phyloP scores from a whole-genome alignment of 2,113 vertebrate genomes.

The Crotalus tigris region DNA sequence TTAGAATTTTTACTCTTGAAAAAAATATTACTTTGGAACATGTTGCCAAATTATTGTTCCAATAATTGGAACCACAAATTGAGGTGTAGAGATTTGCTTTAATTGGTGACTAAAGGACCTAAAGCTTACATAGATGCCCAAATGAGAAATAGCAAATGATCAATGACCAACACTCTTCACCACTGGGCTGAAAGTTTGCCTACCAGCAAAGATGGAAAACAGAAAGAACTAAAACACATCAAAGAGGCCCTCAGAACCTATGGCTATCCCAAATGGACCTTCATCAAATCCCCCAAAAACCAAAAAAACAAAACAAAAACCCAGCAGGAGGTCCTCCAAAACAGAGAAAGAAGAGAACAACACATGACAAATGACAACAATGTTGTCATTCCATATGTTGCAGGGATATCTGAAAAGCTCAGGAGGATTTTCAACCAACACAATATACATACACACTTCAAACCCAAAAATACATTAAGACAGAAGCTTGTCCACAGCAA shows the following conservation, averaged over 20 bases:
- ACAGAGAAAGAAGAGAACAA: background rate
- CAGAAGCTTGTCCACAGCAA: background rate
- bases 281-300: background rate
- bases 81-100: background rate
- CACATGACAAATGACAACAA: background rate
- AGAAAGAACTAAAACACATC: background rate
- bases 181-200: background rate
- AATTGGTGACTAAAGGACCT: background rate
- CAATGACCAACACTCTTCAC: background rate
- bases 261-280: background rate
- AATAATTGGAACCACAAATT: background rate
- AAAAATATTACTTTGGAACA: background rate
- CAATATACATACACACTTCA: background rate
- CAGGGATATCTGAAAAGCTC: background rate
- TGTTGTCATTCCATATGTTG: background rate
- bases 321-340: background rate
- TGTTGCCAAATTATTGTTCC: background rate
- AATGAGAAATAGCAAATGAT: background rate
- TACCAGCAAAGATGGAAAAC: background rate
- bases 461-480: background rate
- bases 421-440: background rate
- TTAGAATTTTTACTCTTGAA: background rate
- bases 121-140: background rate
- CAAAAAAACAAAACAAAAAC: background rate
- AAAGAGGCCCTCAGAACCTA: background rate